Evolutionary conservation across 2,797 vertebrate species (phyloP).

Genomic region (Morelia viridis): DNA sequence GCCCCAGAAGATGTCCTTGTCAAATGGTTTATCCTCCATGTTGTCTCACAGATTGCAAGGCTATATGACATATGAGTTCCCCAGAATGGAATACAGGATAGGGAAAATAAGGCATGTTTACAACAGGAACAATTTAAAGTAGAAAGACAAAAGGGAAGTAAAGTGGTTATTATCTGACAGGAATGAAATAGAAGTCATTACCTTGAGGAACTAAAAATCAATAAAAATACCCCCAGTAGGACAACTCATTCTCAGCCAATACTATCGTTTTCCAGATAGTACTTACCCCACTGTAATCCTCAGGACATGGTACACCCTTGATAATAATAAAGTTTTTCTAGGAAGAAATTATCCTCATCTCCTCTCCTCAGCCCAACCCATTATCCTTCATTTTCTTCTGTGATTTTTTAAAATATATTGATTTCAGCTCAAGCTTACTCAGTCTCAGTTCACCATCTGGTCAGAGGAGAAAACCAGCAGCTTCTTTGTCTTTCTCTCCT

Average conservation of each 20-base stretch:
- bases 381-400: neutral
- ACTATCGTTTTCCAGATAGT: neutral
- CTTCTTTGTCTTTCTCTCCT: constrained; percentile 2
- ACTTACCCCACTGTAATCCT: neutral
- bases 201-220: neutral
- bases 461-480: neutral
- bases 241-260: neutral
- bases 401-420: neutral
- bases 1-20: neutral
- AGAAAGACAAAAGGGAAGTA: neutral
- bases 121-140: neutral
- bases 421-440: neutral
- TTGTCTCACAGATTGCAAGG: neutral
- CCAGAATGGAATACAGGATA: neutral
- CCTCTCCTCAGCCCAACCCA: neutral
- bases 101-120: neutral
- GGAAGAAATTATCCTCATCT: neutral
- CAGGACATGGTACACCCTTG: neutral
- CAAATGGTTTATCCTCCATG: neutral
- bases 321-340: neutral
- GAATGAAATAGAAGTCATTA: neutral
- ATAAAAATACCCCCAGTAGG: neutral
- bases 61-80: neutral
- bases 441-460: neutral
- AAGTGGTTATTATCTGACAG: neutral